Evolutionary conservation across 2,888 invertebrate genomes (phyloP), one percentile per base, ranked within the genome.

Genomic region (Ichneumoninae sp.): DNA sequence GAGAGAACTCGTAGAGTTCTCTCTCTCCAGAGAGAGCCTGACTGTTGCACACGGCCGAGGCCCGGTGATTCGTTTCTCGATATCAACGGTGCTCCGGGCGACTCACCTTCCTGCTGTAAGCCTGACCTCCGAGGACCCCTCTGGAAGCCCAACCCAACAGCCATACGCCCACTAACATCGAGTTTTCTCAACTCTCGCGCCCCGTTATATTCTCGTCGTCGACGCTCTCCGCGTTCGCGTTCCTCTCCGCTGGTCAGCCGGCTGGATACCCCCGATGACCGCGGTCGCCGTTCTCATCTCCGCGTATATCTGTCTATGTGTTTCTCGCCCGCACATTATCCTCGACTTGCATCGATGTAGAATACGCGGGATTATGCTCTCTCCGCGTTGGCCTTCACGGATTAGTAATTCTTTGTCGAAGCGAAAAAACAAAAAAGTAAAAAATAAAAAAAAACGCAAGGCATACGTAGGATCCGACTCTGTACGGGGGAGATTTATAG

Each of bases 21-120:
- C 44, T 40, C 40, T 44, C 80, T 80, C 22, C 87, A 87, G 86
- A 81, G 74, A 47, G 44, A 47, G 83, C 85, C 71, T 47, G 13
- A 50, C 65, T 66, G 73, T 68, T 52, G 77, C 60, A 69, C 69
- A 71, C 63, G 83, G 73, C 69, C 76, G 79, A 79, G 81, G 70
- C 87, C 89, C 86, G 89, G 91, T 91, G 92, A 90, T 92, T 92
- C 91, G 92, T 91, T 92, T 88, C 90, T 92, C 91, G 92, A 92
- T 92, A 92, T 92, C 92, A 92, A 90, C 89, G 91, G 88, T 90
- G 92, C 92, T 92, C 90, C 89, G 88, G 91, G 92, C 92, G 88
- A 91, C 89, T 92, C 91, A 91, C 91, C 91, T 91, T 91, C 90
- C 89, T 90, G 91, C 89, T 90, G 91, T 89, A 90, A 89, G 88